A percentile compares a stretch with the other conserved stretches of the same genome.
phyloP scores from a whole-genome alignment of 2,113 vertebrate genomes.

The Cyprinus carpio region DNA sequence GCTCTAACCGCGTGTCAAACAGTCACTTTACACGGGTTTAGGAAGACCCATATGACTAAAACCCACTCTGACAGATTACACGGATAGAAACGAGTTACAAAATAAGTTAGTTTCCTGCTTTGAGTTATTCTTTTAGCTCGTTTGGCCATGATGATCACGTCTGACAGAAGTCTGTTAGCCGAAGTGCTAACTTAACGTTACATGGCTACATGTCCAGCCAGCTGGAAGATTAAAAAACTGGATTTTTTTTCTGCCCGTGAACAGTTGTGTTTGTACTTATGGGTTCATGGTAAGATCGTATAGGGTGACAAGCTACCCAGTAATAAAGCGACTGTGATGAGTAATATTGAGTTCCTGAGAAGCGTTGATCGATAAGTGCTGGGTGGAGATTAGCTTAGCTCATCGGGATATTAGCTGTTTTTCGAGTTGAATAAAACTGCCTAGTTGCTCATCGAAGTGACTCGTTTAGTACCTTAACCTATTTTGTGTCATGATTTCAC shows the following conservation, averaged over 20 bases:
- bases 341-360: slow-evolving; percentile 19
- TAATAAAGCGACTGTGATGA: neutral
- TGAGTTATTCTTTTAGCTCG: slow-evolving; percentile 3
- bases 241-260: neutral
- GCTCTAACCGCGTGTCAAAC: slow-evolving; percentile 12
- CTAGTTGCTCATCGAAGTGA: neutral
- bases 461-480: neutral
- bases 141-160: slow-evolving; percentile 9
- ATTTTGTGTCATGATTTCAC: neutral
- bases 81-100: neutral
- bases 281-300: neutral
- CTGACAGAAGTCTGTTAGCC: slow-evolving; percentile 28
- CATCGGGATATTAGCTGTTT: slow-evolving; percentile 31
- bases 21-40: neutral
- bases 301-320: neutral
- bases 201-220: slow-evolving; percentile 27
- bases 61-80: neutral
- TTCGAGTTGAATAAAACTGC: slow-evolving; percentile 14
- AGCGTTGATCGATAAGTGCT: slow-evolving; percentile 44
- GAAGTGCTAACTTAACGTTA: slow-evolving; percentile 10
- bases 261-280: neutral
- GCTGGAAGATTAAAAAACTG: neutral
- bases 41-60: neutral
- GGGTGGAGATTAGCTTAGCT: slow-evolving; percentile 48
- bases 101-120: slow-evolving; percentile 18